These are phyloP conservation scores for Drosophila fulvimacula DNA, from an alignment of 2,888 invertebrate species.

Conservation along the genomic window DNA sequence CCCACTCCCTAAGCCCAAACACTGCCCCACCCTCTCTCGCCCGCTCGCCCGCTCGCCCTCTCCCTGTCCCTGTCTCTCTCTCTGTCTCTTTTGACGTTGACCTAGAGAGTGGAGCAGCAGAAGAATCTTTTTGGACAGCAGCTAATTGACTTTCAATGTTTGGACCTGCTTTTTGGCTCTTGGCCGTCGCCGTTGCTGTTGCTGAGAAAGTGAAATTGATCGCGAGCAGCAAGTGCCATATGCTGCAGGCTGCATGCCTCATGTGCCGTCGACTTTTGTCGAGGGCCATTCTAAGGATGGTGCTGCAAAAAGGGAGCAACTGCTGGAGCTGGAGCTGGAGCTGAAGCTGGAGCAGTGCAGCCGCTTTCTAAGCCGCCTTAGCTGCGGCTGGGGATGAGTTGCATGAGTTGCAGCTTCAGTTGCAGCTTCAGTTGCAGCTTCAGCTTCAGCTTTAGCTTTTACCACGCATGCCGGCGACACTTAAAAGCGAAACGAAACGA, in stretches of 20 bases:
- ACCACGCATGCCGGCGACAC: conserved; percentile 62
- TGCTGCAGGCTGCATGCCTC: conserved; percentile 28
- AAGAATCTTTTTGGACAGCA: conserved; percentile 68
- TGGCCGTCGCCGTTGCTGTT: not conserved
- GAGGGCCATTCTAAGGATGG: conserved; percentile 46
- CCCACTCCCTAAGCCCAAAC: not conserved
- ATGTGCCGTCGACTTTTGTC: not conserved
- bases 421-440: conserved; percentile 52
- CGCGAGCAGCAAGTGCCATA: conserved; percentile 46
- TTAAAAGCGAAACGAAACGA: conserved; percentile 65
- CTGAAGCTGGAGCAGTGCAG: conserved; percentile 11
- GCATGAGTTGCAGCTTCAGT: conserved; percentile 64
- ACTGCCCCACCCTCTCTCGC: not conserved
- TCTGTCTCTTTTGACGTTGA: not conserved
- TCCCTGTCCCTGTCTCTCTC: not conserved
- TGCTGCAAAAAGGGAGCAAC: not conserved
- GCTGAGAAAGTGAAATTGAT: conserved; percentile 77
- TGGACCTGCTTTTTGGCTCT: conserved; percentile 31
- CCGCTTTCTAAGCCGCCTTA: conserved; percentile 68
- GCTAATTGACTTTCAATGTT: conserved; percentile 79
- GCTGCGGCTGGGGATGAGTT: conserved; percentile 51
- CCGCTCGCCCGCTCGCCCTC: not conserved
- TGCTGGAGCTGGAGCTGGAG: not conserved
- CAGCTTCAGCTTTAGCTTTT: conserved; percentile 52
- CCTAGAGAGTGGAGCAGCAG: conserved; percentile 21